Conservation (phyloP, 1,140 invertebrate genomes). For the Octopus sinensis region DNA sequence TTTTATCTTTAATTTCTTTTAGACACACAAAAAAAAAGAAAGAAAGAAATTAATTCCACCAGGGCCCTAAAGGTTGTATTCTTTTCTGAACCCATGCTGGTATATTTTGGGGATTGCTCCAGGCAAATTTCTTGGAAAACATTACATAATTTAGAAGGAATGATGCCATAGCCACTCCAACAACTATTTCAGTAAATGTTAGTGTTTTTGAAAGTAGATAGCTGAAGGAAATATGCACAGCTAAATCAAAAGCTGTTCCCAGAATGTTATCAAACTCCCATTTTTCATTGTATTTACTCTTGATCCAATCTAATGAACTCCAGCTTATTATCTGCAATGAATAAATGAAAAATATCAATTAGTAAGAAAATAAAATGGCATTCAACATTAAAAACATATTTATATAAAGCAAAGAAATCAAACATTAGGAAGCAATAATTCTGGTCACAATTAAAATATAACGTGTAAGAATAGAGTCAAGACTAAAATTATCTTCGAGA, state of each 20-base stretch:
- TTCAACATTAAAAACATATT: too few species aligned
- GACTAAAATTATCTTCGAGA: too few species aligned
- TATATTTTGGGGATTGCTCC: slow-evolving; percentile 35
- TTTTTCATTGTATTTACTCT: slow-evolving; percentile 26
- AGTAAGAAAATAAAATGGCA: too few species aligned
- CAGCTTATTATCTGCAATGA: slow-evolving; percentile 44
- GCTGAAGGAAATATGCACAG: slow-evolving; percentile 37
- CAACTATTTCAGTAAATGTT: slow-evolving; percentile 29
- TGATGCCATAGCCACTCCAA: slow-evolving; percentile 29
- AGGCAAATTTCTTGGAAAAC: slow-evolving; percentile 39
- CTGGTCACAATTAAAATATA: too few species aligned
- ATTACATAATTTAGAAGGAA: slow-evolving; percentile 28
- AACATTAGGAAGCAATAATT: too few species aligned
- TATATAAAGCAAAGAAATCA: too few species aligned
- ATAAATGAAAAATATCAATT: neutral
- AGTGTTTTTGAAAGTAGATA: slow-evolving; percentile 34
- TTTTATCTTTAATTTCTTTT: too few species aligned
- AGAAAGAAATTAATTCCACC: neutral
- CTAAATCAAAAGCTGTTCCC: slow-evolving; percentile 44
- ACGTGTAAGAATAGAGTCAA: too few species aligned
- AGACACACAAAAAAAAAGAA: too few species aligned
- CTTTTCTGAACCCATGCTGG: slow-evolving; percentile 42
- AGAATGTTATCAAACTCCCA: slow-evolving; percentile 39
- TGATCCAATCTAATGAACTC: slow-evolving; percentile 47
- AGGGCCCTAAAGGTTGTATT: slow-evolving; percentile 24